Percentiles rank a stretch among this genome's conserved stretches.
These are phyloP conservation scores for Zaprionus davidi DNA, from an alignment of 1,140 invertebrate genomes.

Conservation along the genomic window DNA sequence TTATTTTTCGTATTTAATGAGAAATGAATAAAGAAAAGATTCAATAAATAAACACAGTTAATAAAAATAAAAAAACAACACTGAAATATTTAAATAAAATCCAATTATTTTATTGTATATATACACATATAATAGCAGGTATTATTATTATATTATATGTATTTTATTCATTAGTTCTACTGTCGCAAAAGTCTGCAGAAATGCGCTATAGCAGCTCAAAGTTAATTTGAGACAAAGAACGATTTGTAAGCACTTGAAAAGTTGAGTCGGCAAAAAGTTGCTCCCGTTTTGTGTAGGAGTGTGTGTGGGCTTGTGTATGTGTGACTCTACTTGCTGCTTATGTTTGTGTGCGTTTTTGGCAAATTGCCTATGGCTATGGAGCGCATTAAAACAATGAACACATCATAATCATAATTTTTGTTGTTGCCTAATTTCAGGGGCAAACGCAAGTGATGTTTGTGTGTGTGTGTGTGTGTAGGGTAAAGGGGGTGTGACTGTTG, in stretches of 20 bases:
- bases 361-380: slow-evolving; percentile 58
- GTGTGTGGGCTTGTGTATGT: slow-evolving; percentile 18
- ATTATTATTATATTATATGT: neutral
- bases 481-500: slow-evolving; percentile 1
- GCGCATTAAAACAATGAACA: slow-evolving; percentile 78
- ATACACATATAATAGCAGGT: too few relatives aligned
- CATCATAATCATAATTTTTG: slow-evolving; percentile 80
- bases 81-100: too few relatives aligned
- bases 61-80: too few relatives aligned
- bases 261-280: slow-evolving; percentile 50
- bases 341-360: slow-evolving; percentile 69
- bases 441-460: neutral
- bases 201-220: neutral
- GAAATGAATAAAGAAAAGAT: too few relatives aligned
- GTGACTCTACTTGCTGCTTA: slow-evolving; percentile 21
- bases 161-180: neutral
- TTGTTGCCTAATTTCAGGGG: slow-evolving; percentile 73
- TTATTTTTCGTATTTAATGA: too few relatives aligned
- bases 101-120: too few relatives aligned
- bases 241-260: slow-evolving; percentile 64
- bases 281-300: slow-evolving; percentile 26
- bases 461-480: neutral
- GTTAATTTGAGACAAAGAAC: slow-evolving; percentile 1
- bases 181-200: neutral
- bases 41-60: too few relatives aligned